A percentile compares a stretch with the other conserved stretches of the same genome.
Evolutionary conservation across 2,113 vertebrate genomes (phyloP).

Genomic region (Channa argus): DNA sequence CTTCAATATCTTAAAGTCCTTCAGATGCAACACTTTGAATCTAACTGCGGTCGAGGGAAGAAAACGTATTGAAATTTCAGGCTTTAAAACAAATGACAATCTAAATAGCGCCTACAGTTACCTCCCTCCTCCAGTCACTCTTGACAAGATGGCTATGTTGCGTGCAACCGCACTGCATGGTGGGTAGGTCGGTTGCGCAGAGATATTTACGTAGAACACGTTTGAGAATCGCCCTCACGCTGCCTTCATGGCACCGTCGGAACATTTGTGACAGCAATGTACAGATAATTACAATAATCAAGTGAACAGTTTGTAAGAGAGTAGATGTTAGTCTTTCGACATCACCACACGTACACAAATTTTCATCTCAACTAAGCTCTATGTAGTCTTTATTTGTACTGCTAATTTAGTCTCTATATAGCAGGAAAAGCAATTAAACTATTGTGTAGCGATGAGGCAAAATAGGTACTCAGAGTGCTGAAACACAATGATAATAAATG

Average conservation of each 20-base stretch:
- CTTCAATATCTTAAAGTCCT: not conserved
- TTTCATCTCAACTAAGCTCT: not conserved
- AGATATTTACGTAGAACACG: slow-evolving; percentile 47
- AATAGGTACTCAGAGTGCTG: not conserved
- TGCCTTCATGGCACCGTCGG: slow-evolving; percentile 31
- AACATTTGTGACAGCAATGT: not conserved
- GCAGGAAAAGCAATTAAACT: not conserved
- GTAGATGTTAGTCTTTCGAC: not conserved
- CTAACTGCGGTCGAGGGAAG: not conserved
- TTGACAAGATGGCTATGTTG: slow-evolving; percentile 83
- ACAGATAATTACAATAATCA: not conserved
- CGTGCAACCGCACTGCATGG: slow-evolving; percentile 73
- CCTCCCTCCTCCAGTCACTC: slow-evolving; percentile 67
- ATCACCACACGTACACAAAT: not conserved
- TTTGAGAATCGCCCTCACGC: slow-evolving; percentile 54
- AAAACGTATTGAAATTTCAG: slow-evolving; percentile 9
- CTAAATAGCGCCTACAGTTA: slow-evolving; percentile 54
- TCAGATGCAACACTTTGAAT: slow-evolving; percentile 15
- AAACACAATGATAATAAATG: not conserved
- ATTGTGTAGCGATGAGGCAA: not conserved
- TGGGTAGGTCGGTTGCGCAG: slow-evolving; percentile 66
- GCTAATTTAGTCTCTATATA: not conserved
- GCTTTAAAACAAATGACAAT: slow-evolving; percentile 35
- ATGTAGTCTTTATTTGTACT: not conserved
- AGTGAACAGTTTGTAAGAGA: not conserved